Percentiles rank a stretch among this genome's conserved stretches.
Evolutionary conservation across 2,888 invertebrate species (phyloP).

Genomic region (Philopedon plagiatum): DNA sequence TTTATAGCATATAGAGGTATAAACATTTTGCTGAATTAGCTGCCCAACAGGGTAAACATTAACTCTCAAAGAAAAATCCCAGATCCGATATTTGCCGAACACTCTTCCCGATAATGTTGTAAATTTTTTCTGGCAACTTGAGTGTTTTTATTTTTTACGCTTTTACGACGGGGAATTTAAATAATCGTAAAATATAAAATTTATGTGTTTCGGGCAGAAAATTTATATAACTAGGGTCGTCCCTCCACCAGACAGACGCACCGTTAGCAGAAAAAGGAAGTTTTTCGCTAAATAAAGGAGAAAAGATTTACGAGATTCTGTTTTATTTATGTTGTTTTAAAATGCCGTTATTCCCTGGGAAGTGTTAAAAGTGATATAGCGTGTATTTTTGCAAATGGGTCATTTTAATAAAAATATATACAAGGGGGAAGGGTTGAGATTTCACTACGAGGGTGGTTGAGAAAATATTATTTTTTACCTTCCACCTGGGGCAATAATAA

Average conservation of each 20-base stretch:
- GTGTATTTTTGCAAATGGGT: not conserved
- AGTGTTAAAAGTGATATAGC: slow-evolving; percentile 2
- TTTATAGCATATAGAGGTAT: too few relatives aligned
- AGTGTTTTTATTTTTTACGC: slow-evolving; percentile 14
- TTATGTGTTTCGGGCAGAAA: slow-evolving; percentile 9
- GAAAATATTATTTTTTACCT: too few relatives aligned
- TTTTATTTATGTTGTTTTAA: slow-evolving; percentile 19
- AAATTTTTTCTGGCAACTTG: slow-evolving; percentile 6
- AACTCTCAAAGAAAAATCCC: not conserved
- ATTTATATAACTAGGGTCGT: slow-evolving; percentile 28
- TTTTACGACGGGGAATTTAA: slow-evolving; percentile 7
- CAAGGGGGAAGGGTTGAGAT: too few relatives aligned
- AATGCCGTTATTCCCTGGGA: not conserved
- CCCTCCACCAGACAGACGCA: slow-evolving; percentile 23
- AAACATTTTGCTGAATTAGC: not conserved
- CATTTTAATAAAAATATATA: not conserved
- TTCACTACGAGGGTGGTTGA: too few relatives aligned
- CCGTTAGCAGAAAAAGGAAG: slow-evolving; percentile 16
- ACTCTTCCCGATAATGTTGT: slow-evolving; percentile 6
- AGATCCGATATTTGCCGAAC: not conserved
- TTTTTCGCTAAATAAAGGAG: slow-evolving; percentile 22
- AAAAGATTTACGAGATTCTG: slow-evolving; percentile 26
- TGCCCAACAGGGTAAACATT: not conserved
- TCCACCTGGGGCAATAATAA: too few relatives aligned
- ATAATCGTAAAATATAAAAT: slow-evolving; percentile 15